Base-by-base conservation (phyloP, 2,113 vertebrate species). In the Rhabdomys dilectus region DNA sequence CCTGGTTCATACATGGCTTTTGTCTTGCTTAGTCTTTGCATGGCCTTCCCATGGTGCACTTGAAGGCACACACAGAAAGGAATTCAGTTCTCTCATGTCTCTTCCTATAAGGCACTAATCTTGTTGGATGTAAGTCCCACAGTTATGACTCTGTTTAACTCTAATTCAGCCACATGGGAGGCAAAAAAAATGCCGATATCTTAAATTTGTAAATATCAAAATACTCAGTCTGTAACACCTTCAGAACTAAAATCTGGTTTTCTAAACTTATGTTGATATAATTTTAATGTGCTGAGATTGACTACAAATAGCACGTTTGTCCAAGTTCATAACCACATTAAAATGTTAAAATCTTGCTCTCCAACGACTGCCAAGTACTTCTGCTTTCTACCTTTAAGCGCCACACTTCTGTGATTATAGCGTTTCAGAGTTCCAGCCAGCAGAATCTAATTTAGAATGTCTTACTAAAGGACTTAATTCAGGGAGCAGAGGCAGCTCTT, bases 271-370 rank as follows among this genome's bases (percentile, higher is more conserved):
- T 4, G 10, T 88, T 72, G 73, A 39, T 42, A 16, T 48, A 3
- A 94, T 68, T 78, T 66, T 34, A 66, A 64, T 70, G 39, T 39
- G 45, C 68, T 88, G 51, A 73, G 10, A 0, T 86, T 94, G 45
- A 15, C 77, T 73, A 26, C 77, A 93, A 89, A 73, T 45, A 87
- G 34, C 73, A 29, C 45, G 42, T 10, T 48, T 70, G 12, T 56
- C 31, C 76, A 89, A 51, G 15, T 91, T 77, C 39, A 85, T 94
- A 97, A 53, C 88, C 5, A 34, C 42, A 26, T 82, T 58, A 64
- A 96, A 78, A 68, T 91, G 34, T 70, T 96, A 91, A 86, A 96
- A 77, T 19, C 10, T 92, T 87, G 36, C 4, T 60, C 91, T 19
- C 4, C 3, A 36, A 56, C 26, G 48, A 81, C 75, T 84, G 53